Percentiles rank a stretch among this genome's conserved stretches.
These are phyloP conservation scores for Ennomos fuscantarius DNA, from an alignment of 2,888 invertebrate genomes.

Conservation along the genomic window DNA sequence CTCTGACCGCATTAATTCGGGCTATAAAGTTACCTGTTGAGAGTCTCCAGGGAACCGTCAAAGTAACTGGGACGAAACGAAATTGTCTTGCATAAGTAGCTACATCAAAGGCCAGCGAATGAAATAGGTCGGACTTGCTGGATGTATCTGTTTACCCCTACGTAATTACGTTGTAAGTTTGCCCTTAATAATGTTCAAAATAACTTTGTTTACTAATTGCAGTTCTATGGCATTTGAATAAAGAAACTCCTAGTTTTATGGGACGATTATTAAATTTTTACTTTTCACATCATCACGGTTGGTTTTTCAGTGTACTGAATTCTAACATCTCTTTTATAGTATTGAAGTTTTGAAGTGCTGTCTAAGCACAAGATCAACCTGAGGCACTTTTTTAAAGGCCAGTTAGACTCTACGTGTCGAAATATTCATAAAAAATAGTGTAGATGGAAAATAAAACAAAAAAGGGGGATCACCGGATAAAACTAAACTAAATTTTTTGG, in stretches of 20 bases:
- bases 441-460: no score
- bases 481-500: no score
- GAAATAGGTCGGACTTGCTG: slow-evolving; percentile 15
- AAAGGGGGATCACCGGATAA: no score
- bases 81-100: slow-evolving; percentile 69
- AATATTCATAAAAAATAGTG: no score
- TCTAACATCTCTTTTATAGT: no score
- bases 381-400: no score
- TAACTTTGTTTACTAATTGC: slow-evolving; percentile 28
- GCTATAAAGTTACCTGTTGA: slow-evolving; percentile 77
- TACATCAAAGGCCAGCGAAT: slow-evolving; percentile 57
- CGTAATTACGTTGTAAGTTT: slow-evolving; percentile 26
- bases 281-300: no score
- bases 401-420: no score
- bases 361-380: no score
- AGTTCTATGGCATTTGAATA: slow-evolving; percentile 8
- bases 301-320: no score
- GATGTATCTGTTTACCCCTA: slow-evolving; percentile 14
- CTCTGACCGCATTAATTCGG: slow-evolving; percentile 73
- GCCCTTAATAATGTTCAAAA: slow-evolving; percentile 17
- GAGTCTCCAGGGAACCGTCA: slow-evolving; percentile 60
- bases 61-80: slow-evolving; percentile 66
- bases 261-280: neutral
- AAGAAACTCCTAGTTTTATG: slow-evolving; percentile 24
- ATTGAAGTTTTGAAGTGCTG: no score